Evolutionary conservation across 2,113 vertebrate species (phyloP).

Genomic region (Meleagris gallopavo): DNA sequence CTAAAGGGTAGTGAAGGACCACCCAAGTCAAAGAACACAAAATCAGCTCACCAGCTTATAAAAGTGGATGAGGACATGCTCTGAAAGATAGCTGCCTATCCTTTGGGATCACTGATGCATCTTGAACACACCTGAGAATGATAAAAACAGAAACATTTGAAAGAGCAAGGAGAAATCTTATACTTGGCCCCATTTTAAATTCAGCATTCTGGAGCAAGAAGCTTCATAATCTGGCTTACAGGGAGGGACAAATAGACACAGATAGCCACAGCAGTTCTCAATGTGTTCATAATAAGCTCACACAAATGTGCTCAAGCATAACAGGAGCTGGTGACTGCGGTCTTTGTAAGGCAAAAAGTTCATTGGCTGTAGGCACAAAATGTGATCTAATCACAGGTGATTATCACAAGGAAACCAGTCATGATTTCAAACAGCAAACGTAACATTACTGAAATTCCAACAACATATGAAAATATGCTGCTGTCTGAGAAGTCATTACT

Average conservation of each 20-base stretch:
- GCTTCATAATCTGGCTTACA: background rate
- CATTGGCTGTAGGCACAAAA: background rate
- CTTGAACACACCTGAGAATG: background rate
- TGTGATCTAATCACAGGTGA: background rate
- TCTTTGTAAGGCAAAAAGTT: background rate
- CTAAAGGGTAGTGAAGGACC: background rate
- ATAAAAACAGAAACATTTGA: background rate
- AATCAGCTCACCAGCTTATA: background rate
- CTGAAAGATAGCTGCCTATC: background rate
- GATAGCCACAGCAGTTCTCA: background rate
- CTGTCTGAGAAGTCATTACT: constrained; percentile 5
- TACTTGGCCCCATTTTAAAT: background rate
- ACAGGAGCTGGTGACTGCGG: background rate
- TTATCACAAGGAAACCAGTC: background rate
- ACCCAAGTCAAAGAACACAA: background rate
- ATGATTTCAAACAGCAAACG: background rate
- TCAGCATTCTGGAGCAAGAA: background rate
- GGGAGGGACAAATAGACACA: background rate
- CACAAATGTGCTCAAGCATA: fast-evolving
- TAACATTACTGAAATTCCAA: background rate
- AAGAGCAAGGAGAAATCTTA: background rate
- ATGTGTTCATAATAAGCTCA: background rate
- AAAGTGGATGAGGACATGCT: background rate
- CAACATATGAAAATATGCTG: background rate
- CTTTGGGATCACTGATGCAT: background rate